Evolutionary conservation across 2,113 vertebrate genomes (phyloP).

Genomic region (Oxyura jamaicensis): DNA sequence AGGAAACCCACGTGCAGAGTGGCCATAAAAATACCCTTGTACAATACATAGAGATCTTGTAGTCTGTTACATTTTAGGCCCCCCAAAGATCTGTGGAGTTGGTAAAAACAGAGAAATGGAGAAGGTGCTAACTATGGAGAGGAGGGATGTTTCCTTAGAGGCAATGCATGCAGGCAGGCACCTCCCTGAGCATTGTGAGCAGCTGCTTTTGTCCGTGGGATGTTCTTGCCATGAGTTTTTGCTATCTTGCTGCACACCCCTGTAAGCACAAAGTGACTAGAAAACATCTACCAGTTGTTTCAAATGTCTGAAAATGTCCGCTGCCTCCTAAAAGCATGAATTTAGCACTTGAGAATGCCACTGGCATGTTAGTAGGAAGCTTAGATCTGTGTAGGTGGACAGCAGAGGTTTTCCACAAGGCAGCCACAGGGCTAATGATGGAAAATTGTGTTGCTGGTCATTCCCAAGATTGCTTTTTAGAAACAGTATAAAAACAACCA

Average conservation of each 20-base stretch:
- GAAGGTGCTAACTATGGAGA: neutral
- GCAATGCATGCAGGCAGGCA: neutral
- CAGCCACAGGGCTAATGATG: neutral
- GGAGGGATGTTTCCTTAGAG: neutral
- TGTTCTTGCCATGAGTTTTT: neutral
- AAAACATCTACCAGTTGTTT: neutral
- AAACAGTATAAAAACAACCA: neutral
- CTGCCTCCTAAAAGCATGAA: neutral
- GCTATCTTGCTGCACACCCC: neutral
- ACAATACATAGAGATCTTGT: too few species aligned
- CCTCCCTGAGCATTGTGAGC: rapidly evolving
- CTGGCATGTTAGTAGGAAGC: neutral
- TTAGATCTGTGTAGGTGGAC: neutral
- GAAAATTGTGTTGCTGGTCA: neutral
- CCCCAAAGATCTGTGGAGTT: neutral
- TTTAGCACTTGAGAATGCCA: neutral
- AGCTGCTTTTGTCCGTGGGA: neutral
- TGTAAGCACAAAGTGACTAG: neutral
- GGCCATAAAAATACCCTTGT: neutral
- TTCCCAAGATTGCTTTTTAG: neutral
- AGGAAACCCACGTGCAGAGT: neutral
- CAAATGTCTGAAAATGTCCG: neutral
- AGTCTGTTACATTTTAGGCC: neutral
- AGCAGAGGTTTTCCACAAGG: neutral
- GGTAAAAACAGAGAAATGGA: neutral